Evolutionary conservation across 37 sponge, comb jelly and placozoan genomes (phyloP).

Genomic region (Chondrilla cf. caribensis): DNA sequence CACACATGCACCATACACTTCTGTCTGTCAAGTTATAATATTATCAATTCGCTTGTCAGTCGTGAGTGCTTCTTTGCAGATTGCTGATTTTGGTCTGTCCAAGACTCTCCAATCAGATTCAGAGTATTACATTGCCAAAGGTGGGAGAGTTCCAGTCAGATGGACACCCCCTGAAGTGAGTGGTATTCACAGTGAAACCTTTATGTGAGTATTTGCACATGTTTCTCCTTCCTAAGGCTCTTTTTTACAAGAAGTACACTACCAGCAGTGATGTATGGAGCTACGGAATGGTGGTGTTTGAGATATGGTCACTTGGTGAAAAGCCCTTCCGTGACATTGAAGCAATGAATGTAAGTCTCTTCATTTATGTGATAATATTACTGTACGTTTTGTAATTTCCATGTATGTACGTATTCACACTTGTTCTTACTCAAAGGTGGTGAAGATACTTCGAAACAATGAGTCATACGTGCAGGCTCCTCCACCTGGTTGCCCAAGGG

Average conservation of each 20-base stretch:
- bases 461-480: slow-evolving; percentile 6
- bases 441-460: not conserved
- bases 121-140: not conserved
- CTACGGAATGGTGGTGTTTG: not conserved
- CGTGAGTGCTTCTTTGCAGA: not conserved
- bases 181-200: not conserved
- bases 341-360: not conserved
- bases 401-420: too few species aligned
- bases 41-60: too few species aligned
- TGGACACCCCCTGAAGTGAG: slow-evolving; percentile 6
- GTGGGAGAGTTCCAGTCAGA: not conserved
- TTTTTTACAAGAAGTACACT: not conserved
- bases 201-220: not conserved
- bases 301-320: slow-evolving; percentile 15
- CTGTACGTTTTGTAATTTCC: too few species aligned
- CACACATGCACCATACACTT: too few species aligned
- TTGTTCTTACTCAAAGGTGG: not conserved
- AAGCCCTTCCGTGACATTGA: not conserved
- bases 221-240: not conserved
- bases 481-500: slow-evolving; percentile 15
- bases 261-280: slow-evolving; percentile 5
- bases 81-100: not conserved
- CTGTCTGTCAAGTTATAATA: too few species aligned
- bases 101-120: not conserved
- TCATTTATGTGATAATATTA: too few species aligned